These are phyloP conservation scores for Eupithecia abbreviata DNA, from an alignment of 2,888 invertebrate species.

Conservation along the genomic window DNA sequence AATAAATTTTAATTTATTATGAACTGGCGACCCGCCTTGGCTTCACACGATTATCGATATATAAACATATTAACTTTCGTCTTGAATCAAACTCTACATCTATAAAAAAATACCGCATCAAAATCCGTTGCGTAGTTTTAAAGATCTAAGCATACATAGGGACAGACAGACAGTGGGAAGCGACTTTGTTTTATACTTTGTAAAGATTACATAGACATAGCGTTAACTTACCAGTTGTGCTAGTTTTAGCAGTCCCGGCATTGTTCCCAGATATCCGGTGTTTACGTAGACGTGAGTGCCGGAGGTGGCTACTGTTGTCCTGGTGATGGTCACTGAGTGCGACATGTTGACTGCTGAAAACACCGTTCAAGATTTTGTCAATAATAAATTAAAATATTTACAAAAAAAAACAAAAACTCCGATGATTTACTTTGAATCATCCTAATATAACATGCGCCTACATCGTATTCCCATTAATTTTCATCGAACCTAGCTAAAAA, in stretches of 20 bases:
- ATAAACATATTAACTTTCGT: too few species aligned
- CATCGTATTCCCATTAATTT: not conserved
- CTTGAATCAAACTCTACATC: too few species aligned
- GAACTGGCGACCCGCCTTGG: too few species aligned
- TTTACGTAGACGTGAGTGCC: slow-evolving; percentile 91
- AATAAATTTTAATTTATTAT: too few species aligned
- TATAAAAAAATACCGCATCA: too few species aligned
- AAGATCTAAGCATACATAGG: too few species aligned
- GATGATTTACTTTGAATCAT: not conserved
- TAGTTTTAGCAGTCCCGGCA: slow-evolving; percentile 92
- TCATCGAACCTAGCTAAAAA: not conserved
- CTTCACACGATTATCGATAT: too few species aligned
- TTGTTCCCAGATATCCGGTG: slow-evolving; percentile 90
- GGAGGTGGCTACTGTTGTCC: slow-evolving; percentile 90
- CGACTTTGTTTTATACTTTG: too few species aligned
- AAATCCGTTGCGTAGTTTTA: too few species aligned
- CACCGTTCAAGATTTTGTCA: not conserved
- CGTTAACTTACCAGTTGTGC: slow-evolving; percentile 87
- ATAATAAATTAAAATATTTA: not conserved
- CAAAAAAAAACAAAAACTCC: not conserved
- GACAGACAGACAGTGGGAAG: too few species aligned
- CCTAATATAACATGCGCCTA: not conserved
- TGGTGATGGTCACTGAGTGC: slow-evolving; percentile 93
- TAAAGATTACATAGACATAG: not conserved
- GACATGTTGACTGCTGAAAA: slow-evolving; percentile 86